These are phyloP conservation scores for Lacerta bilineata DNA, from an alignment of 2,797 vertebrate genomes.

Conservation along the genomic window DNA sequence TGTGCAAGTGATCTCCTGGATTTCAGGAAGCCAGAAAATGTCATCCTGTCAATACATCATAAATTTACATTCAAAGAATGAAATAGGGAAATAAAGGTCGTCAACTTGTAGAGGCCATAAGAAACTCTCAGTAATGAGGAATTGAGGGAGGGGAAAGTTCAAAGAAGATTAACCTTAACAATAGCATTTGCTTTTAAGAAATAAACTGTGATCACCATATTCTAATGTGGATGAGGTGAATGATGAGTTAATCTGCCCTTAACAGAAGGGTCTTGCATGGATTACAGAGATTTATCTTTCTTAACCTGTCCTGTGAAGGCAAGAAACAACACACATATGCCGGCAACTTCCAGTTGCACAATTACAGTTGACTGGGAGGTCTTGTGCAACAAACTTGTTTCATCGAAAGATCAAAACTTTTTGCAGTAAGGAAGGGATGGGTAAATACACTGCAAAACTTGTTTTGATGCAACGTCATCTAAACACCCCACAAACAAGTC, in stretches of 20 bases:
- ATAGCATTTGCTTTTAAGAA: neutral
- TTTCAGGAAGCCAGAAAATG: slow-evolving; percentile 38
- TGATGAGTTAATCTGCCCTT: neutral
- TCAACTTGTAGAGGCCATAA: too few species aligned
- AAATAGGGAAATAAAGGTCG: neutral
- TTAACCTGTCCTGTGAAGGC: neutral
- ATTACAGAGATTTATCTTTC: neutral
- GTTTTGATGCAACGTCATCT: too few species aligned
- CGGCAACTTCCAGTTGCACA: too few species aligned
- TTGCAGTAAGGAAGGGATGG: too few species aligned
- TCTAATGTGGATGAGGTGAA: neutral
- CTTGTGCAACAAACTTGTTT: too few species aligned
- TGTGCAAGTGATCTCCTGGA: slow-evolving; percentile 10
- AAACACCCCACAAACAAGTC: too few species aligned
- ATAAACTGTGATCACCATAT: neutral
- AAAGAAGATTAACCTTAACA: neutral
- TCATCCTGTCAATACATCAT: slow-evolving; percentile 42
- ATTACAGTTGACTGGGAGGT: too few species aligned
- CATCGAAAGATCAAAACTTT: too few species aligned
- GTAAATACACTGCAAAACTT: too few species aligned
- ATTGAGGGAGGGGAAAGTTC: neutral
- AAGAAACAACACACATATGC: neutral
- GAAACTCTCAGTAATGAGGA: neutral
- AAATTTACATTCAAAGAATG: slow-evolving; percentile 43
- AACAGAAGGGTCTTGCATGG: neutral